A percentile compares a stretch with the other conserved stretches of the same genome.
These are phyloP conservation scores for Drosophila neotestacea DNA, from an alignment of 2,888 invertebrate genomes.

Conservation along the genomic window DNA sequence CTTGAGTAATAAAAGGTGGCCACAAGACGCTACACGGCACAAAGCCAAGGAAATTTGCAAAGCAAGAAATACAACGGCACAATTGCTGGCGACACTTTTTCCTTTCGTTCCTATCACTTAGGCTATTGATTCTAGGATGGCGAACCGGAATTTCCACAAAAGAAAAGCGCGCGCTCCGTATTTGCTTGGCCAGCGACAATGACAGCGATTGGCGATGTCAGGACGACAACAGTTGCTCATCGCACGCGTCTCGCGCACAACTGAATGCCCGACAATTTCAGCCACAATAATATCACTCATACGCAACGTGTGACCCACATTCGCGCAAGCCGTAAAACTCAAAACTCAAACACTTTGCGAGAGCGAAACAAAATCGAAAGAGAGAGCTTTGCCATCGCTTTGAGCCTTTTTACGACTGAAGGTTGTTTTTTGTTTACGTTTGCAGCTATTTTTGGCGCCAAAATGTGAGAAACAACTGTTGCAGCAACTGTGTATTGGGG, in stretches of 20 bases:
- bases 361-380: constrained; percentile 6
- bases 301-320: constrained; percentile 75
- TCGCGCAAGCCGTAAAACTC: constrained; percentile 37
- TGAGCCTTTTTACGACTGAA: constrained; percentile 36
- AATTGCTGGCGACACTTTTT: constrained; percentile 22
- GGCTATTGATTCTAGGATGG: constrained; percentile 48
- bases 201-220: constrained; percentile 8
- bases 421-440: constrained; percentile 62
- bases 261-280: constrained; percentile 22
- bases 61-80: constrained; percentile 11
- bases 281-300: constrained; percentile 52
- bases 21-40: constrained; percentile 13
- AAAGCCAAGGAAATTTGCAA: constrained; percentile 10
- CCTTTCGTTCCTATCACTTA: constrained; percentile 17
- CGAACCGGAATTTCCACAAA: constrained; percentile 54
- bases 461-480: constrained; percentile 66
- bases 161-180: constrained; percentile 60
- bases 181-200: constrained; percentile 27
- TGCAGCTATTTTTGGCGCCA: constrained; percentile 77
- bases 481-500: constrained; percentile 39
- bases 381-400: constrained; percentile 21
- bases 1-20: constrained; percentile 22
- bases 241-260: constrained; percentile 37
- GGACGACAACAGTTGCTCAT: constrained; percentile 27
- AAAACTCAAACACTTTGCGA: constrained; percentile 10